phyloP scores from a whole-genome alignment of 1,140 invertebrate species.

The Drosophila aff. region DNA sequence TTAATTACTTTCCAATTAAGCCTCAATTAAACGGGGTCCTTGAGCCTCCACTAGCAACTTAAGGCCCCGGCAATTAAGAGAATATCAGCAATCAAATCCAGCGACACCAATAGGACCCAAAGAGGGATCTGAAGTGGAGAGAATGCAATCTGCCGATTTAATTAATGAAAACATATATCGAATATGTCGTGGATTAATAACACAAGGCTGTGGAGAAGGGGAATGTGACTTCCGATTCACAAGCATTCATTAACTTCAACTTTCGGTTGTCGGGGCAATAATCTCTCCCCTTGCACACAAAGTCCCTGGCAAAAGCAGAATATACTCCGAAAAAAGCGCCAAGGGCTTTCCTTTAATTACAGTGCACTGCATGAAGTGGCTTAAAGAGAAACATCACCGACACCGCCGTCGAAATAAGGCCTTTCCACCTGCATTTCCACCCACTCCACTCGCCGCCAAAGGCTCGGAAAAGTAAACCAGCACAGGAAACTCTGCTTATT shows the following conservation, averaged over 20 bases:
- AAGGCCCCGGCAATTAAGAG: constrained; percentile 14
- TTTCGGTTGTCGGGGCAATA: constrained; percentile 20
- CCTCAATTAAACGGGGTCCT: constrained; percentile 58
- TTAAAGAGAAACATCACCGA: constrained; percentile 40
- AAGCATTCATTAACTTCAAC: constrained; percentile 36
- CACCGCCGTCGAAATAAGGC: constrained; percentile 33
- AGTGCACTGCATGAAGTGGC: constrained; percentile 21
- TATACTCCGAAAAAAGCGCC: constrained; percentile 19
- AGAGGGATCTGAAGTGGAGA: constrained; percentile 18
- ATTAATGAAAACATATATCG: constrained; percentile 34
- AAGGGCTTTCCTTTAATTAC: constrained; percentile 32
- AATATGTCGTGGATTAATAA: constrained; percentile 16
- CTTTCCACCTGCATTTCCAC: constrained; percentile 22
- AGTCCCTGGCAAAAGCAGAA: constrained; percentile 18
- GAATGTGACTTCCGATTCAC: constrained; percentile 23
- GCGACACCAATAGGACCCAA: constrained; percentile 10
- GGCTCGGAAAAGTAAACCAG: constrained; percentile 30
- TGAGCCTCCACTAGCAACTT: constrained; percentile 7
- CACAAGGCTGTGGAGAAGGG: constrained; percentile 1
- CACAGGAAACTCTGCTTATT: constrained; percentile 43
- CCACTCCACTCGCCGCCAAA: constrained; percentile 2
- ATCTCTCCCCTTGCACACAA: constrained; percentile 12
- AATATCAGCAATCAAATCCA: constrained; percentile 30
- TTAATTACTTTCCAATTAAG: constrained; percentile 80
- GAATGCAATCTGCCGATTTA: constrained; percentile 32